Evolutionary conservation across 2,797 vertebrate species (phyloP).

Genomic region (Octomys mimax): DNA sequence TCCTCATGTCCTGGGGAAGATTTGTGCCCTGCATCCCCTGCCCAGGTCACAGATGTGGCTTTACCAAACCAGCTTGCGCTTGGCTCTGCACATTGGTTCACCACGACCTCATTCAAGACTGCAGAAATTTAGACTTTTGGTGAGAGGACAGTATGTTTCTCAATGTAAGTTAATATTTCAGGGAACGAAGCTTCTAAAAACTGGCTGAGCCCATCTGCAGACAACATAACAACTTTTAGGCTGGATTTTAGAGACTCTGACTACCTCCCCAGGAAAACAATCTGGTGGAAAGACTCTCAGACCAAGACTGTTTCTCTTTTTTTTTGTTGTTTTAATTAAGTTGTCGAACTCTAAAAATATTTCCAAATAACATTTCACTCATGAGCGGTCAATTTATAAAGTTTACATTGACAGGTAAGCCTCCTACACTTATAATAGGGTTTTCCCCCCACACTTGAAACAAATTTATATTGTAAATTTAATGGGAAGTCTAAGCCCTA

Average conservation of each 20-base stretch:
- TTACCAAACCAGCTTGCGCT: not conserved
- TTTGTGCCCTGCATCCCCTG: not conserved
- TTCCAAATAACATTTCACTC: slow-evolving; percentile 23
- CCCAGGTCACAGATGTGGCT: not conserved
- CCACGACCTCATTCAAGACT: not conserved
- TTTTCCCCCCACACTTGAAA: not conserved
- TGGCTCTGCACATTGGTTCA: not conserved
- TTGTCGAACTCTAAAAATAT: not conserved
- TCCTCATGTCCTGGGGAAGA: not conserved
- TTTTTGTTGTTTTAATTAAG: slow-evolving; percentile 37
- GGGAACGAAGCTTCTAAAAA: not conserved
- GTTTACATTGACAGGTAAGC: not conserved
- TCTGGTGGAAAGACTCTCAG: not conserved
- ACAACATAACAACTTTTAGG: not conserved
- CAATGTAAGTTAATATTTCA: slow-evolving; percentile 14
- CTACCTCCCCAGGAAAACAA: not conserved
- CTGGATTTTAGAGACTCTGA: not conserved
- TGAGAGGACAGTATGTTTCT: not conserved
- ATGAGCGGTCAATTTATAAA: not conserved
- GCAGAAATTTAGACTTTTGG: slow-evolving; percentile 23
- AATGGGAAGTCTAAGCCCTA: not conserved
- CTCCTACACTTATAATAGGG: not conserved
- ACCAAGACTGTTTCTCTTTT: not conserved
- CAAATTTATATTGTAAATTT: not conserved
- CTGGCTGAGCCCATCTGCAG: not conserved